Conservation (phyloP, 1,140 invertebrate genomes). For the Diabrotica virgifera region DNA sequence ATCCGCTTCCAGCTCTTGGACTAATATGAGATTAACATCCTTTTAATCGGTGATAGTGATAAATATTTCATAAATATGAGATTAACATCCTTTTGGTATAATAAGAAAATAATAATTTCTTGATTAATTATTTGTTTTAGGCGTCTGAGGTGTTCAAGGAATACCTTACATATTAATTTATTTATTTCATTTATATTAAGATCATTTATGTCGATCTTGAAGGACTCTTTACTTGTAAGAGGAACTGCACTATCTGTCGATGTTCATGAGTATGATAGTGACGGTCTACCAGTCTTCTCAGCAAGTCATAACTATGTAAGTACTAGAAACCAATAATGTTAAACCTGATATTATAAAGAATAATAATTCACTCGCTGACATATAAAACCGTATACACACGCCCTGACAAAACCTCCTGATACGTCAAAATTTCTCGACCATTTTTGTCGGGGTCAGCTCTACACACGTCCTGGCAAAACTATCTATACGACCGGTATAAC, state of each 20-base stretch:
- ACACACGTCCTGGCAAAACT: too few species aligned
- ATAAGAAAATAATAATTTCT: slow-evolving; percentile 11
- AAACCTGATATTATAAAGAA: too few species aligned
- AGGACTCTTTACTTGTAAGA: slow-evolving; percentile 57
- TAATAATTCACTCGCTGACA: too few species aligned
- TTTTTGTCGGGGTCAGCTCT: too few species aligned
- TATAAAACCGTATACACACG: too few species aligned
- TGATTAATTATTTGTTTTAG: slow-evolving; percentile 45
- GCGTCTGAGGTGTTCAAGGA: slow-evolving; percentile 63
- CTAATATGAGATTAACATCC: too few species aligned
- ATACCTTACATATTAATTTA: slow-evolving; percentile 67
- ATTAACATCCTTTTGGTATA: slow-evolving; percentile 57
- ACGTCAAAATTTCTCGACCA: too few species aligned
- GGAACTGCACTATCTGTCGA: slow-evolving; percentile 53
- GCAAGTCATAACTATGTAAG: slow-evolving; percentile 55
- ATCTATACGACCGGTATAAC: too few species aligned
- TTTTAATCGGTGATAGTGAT: too few species aligned
- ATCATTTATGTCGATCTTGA: slow-evolving; percentile 59
- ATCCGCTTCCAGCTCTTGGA: too few species aligned
- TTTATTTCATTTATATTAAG: slow-evolving; percentile 67
- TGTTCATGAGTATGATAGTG: slow-evolving; percentile 22
- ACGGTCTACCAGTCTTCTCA: slow-evolving; percentile 37
- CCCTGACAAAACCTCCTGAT: too few species aligned
- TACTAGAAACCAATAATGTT: slow-evolving; percentile 16
- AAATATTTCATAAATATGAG: too few species aligned